These are phyloP conservation scores for Alligator sinensis DNA, from an alignment of 2,113 vertebrate species.

Conservation along the genomic window DNA sequence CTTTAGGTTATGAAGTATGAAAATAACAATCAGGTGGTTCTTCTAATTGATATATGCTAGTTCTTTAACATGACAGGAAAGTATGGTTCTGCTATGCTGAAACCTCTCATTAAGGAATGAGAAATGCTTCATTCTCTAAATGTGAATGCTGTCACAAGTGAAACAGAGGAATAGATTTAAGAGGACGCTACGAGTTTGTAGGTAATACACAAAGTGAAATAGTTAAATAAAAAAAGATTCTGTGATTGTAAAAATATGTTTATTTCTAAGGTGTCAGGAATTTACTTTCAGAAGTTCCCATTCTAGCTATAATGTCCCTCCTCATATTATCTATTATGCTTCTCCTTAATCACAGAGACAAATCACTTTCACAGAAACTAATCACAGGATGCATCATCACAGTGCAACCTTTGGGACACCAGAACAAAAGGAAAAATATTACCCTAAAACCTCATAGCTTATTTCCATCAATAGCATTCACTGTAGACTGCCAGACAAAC, in stretches of 20 bases:
- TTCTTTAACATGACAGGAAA: background rate
- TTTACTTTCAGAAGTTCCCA: background rate
- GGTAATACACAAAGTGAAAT: background rate
- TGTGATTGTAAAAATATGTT: background rate
- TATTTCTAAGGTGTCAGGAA: background rate
- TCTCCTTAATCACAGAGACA: background rate
- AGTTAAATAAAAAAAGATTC: background rate
- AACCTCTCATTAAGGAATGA: background rate
- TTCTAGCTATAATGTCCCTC: background rate
- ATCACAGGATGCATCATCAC: too few species aligned
- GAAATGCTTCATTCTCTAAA: background rate
- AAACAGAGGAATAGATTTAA: background rate
- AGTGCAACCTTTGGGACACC: background rate
- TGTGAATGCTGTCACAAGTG: background rate
- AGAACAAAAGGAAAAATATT: background rate
- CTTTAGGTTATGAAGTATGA: background rate
- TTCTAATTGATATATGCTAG: background rate
- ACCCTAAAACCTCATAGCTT: background rate
- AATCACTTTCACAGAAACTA: background rate
- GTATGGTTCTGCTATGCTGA: background rate
- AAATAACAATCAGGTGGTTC: background rate
- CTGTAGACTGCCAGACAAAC: background rate
- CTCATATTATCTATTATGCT: background rate
- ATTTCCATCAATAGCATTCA: background rate
- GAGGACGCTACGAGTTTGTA: background rate